phyloP scores from a whole-genome alignment of 2,113 vertebrate genomes.

The Malurus alboscapulatus region DNA sequence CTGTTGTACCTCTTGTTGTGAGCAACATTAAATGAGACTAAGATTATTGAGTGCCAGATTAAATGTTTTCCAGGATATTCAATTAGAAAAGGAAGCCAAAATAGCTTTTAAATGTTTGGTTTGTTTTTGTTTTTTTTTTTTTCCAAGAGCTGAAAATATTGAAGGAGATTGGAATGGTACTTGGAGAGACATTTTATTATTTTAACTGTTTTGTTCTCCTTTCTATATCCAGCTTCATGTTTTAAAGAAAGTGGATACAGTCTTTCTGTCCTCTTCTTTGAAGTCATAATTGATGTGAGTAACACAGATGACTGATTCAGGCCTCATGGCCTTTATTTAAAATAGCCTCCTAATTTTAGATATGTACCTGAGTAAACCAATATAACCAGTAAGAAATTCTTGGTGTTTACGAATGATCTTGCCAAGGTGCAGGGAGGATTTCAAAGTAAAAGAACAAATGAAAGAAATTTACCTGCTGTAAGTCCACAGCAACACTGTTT shows the following conservation, averaged over 20 bases:
- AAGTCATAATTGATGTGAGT: not conserved
- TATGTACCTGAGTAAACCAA: not conserved
- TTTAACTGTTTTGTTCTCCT: not conserved
- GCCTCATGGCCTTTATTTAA: not conserved
- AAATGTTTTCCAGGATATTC: not conserved
- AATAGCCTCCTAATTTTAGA: not conserved
- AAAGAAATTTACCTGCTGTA: not conserved
- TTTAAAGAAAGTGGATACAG: not conserved
- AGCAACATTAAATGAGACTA: not conserved
- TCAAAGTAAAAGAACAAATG: not conserved
- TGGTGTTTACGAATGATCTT: not conserved
- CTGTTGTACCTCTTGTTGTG: not conserved
- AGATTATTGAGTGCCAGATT: not conserved
- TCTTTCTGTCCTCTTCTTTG: not conserved
- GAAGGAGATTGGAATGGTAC: not conserved
- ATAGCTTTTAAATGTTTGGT: not conserved
- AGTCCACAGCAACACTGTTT: not conserved
- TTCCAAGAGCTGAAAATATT: not conserved
- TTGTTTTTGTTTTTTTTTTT: not conserved
- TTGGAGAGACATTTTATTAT: not conserved
- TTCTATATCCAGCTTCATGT: not conserved
- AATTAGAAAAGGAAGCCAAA: not conserved
- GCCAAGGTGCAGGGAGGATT: not conserved
- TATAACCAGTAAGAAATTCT: not conserved
- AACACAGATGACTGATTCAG: not conserved